Conservation (phyloP, 2,888 invertebrate species). For the Drosophila silvestris region DNA sequence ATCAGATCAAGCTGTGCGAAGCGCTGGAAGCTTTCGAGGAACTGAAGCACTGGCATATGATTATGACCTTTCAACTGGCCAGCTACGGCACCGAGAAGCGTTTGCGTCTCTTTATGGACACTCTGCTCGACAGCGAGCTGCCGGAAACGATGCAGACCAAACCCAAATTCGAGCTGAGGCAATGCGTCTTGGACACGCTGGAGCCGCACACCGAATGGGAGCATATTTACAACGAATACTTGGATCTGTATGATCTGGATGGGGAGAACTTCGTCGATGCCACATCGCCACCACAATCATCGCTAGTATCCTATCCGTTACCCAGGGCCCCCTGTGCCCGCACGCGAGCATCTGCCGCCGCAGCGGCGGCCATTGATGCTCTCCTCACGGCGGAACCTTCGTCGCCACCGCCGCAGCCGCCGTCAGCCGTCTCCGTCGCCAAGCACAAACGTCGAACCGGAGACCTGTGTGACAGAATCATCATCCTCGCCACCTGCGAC, state of each 20-base stretch:
- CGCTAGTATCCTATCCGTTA: constrained; percentile 10
- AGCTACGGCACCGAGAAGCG: constrained; percentile 82
- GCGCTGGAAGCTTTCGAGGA: constrained; percentile 83
- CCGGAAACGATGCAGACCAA: neutral
- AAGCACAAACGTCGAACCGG: constrained; percentile 1
- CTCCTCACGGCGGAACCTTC: constrained; percentile 48
- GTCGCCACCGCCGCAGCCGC: neutral
- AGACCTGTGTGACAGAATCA: constrained; percentile 23
- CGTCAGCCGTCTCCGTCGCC: neutral
- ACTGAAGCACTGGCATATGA: constrained; percentile 84
- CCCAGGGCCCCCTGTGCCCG: constrained; percentile 29
- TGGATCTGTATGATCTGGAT: constrained; percentile 86
- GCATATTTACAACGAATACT: constrained; percentile 94
- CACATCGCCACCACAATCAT: constrained; percentile 32
- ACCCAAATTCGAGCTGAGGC: constrained; percentile 89
- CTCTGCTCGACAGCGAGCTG: constrained; percentile 74
- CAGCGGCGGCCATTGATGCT: constrained; percentile 47
- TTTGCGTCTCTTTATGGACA: constrained; percentile 82
- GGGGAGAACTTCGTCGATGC: constrained; percentile 48
- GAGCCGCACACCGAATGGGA: constrained; percentile 94
- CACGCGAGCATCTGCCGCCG: constrained; percentile 43
- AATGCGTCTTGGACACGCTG: constrained; percentile 91
- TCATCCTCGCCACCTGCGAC: constrained; percentile 20
- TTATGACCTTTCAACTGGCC: constrained; percentile 84
- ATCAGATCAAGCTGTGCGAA: constrained; percentile 85